A percentile compares a stretch with the other conserved stretches of the same genome.
Evolutionary conservation across 2,888 invertebrate genomes (phyloP).

Genomic region (Drosophila colorata): DNA sequence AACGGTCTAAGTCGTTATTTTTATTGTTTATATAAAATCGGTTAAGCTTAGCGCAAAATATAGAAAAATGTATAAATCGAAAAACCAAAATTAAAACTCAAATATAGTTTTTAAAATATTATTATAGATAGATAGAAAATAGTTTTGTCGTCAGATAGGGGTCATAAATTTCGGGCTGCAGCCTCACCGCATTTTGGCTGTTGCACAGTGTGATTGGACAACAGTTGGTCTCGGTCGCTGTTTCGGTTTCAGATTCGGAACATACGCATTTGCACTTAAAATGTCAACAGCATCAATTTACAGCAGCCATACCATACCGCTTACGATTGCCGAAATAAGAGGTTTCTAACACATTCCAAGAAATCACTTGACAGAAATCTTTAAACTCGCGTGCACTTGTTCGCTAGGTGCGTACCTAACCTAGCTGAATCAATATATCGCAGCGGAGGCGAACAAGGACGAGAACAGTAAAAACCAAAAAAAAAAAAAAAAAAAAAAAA

Average conservation of each 20-base stretch:
- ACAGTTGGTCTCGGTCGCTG: too few species aligned
- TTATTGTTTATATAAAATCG: too few species aligned
- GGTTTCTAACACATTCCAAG: constrained; percentile 69
- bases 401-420: background rate
- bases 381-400: constrained; percentile 37
- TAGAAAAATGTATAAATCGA: too few species aligned
- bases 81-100: too few species aligned
- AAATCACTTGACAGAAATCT: constrained; percentile 67
- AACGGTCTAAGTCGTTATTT: too few species aligned
- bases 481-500: constrained; percentile 7
- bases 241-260: constrained; percentile 7
- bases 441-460: background rate
- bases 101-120: too few species aligned
- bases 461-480: background rate
- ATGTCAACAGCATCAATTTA: constrained; percentile 72
- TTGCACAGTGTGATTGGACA: too few species aligned
- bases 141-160: too few species aligned
- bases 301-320: constrained; percentile 54
- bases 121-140: too few species aligned
- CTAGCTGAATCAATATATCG: constrained; percentile 10
- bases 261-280: constrained; percentile 60
- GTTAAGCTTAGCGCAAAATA: too few species aligned
- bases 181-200: too few species aligned
- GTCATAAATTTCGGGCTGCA: too few species aligned
- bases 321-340: constrained; percentile 53